Conservation (phyloP, 2,888 invertebrate species). For the Stratiomys singularior region DNA sequence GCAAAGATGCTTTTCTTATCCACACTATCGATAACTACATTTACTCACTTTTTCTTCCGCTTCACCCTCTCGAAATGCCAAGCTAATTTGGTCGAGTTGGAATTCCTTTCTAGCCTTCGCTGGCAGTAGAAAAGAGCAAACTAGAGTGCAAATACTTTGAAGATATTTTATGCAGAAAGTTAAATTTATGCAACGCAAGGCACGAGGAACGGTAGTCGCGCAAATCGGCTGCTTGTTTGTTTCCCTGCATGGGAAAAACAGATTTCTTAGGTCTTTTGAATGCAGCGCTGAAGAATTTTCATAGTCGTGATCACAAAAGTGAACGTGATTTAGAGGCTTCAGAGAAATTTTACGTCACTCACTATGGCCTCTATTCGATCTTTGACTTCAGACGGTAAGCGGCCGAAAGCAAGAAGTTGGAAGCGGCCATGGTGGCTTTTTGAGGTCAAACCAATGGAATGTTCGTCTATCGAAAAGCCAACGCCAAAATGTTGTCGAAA, state of each 20-base stretch:
- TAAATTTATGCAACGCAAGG: constrained; percentile 29
- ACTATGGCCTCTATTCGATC: background rate
- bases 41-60: no score
- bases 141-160: background rate
- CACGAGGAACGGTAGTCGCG: constrained; percentile 20
- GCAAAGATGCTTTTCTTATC: no score
- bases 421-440: constrained; percentile 9
- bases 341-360: constrained; percentile 33
- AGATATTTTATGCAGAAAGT: background rate
- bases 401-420: background rate
- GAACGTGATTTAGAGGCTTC: constrained; percentile 38
- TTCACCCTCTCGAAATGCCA: no score
- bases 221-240: constrained; percentile 24
- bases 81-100: no score
- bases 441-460: constrained; percentile 30
- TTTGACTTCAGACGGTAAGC: background rate
- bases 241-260: constrained; percentile 21
- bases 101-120: background rate
- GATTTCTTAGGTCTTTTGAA: constrained; percentile 14
- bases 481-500: constrained; percentile 13
- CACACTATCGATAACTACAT: no score
- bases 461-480: background rate
- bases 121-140: background rate
- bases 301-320: constrained; percentile 34
- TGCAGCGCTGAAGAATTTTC: background rate